Base-by-base conservation (phyloP, 2,797 vertebrate genomes). In the Crenichthys baileyi region DNA sequence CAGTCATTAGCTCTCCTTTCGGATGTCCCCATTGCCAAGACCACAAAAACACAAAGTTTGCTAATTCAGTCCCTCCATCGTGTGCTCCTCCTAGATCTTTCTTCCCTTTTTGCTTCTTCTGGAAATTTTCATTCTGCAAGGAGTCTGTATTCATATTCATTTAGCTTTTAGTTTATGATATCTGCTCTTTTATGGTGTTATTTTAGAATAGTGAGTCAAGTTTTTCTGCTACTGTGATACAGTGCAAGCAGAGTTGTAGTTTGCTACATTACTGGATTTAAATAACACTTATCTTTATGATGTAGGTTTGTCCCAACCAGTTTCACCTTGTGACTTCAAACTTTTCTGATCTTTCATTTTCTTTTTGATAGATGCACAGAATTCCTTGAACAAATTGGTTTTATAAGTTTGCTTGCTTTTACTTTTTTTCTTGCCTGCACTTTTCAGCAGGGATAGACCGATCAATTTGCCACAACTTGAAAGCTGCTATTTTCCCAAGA, bases 1-100 rank as follows among this genome's bases (percentile, higher is more conserved):
- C 89, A 95, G 94, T 92, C 94, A 94, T 95, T 94, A 94, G 93
- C 84, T 92, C 88, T 90, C 88, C 87, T 91, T 84, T 93, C 91
- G 91, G 90, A 93, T 91, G 87, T 83, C 88, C 88, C 85, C 85
- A 90, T 79, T 87, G 88, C 92, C 91, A 94, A 88, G 85, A 91
- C 92, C 93, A 89, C 93, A 91, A 92, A 94, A 93, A 93, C 93
- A 92, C 90, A 92, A 88, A 92, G 89, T 90, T 93, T 92, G 88
- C 95, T 94, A 94, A 94, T 94, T 95, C 93, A 85, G 92, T 90
- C 91, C 78, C 89, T 91, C 86, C 87, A 83, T 89, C 86, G 86
- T 92, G 85, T 50, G 75, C 83, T 92, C 88, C 92, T 91, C 91
- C 90, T 92, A 85, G 81, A 84, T 87, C 77, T 72, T 87, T 90